phyloP scores from a whole-genome alignment of 1,140 invertebrate genomes.

The Philaenus spumarius region DNA sequence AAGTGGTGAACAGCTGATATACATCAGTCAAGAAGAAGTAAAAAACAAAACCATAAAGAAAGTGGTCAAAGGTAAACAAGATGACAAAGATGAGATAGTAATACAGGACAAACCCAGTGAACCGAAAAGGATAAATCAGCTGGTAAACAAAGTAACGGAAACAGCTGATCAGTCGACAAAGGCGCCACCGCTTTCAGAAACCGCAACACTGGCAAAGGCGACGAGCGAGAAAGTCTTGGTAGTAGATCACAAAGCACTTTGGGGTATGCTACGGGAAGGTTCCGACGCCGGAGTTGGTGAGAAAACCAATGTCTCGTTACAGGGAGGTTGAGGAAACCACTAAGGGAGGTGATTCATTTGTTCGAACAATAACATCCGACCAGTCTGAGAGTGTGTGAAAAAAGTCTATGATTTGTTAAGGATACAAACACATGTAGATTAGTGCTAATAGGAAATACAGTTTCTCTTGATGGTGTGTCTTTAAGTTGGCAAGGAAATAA shows the following conservation, averaged over 20 bases:
- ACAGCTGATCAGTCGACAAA: not conserved
- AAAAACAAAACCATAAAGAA: too few species aligned
- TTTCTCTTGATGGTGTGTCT: too few species aligned
- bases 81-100: too few species aligned
- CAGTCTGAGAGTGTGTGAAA: too few species aligned
- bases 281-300: not conserved
- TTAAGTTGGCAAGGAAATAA: too few species aligned
- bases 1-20: too few species aligned
- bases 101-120: not conserved
- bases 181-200: not conserved
- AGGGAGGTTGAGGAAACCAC: constrained; percentile 1
- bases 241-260: constrained; percentile 49
- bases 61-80: too few species aligned
- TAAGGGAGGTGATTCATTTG: not conserved
- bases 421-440: too few species aligned
- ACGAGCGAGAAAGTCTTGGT: constrained; percentile 43
- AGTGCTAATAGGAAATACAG: too few species aligned
- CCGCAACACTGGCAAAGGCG: not conserved
- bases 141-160: not conserved
- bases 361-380: too few species aligned
- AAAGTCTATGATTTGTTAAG: too few species aligned
- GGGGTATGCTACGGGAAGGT: constrained; percentile 51
- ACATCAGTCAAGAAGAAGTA: too few species aligned
- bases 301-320: not conserved
- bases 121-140: not conserved